Evolutionary conservation across 1,140 invertebrate species (phyloP), one percentile per base, ranked within the genome.

Genomic region (Callitettix versicolor): DNA sequence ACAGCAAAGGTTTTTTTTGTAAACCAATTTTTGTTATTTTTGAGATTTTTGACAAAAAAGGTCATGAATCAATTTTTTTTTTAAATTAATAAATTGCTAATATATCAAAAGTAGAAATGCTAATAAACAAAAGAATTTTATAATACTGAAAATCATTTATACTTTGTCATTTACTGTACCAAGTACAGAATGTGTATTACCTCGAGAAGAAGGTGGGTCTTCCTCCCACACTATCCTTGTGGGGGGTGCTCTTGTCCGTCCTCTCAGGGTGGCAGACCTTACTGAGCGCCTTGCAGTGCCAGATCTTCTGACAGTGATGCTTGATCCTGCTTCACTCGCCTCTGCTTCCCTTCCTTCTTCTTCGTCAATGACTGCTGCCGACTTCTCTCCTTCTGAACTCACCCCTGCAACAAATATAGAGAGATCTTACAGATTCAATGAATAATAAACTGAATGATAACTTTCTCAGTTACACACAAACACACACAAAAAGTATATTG

Each of bases 301-400:
- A 11, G n/a, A n/a, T 11, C 22, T 15, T 14, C n/a, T 34, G 2
- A 11, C 11, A 38, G 14, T 17, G 12, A 17, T 26, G 7, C 20
- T 26, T 3, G 34, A 15, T 30, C 36, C 48, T 15, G 69, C 70
- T 68, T 85, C 82, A 4, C 80, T 81, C 63, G 85, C 83, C 21
- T 80, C 75, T 9, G 79, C 79, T 57, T 85, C 83, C 63, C 84
- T 81, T 22, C 74, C 68, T 65, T 69, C 62, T 54, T 54, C 30
- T 34, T 51, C 43, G 43, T 58, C 77, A 56, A 76, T 75, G 12
- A 69, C 65, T 58, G 66, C 65, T 2, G 64, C 56, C 21, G 71
- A 67, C 57, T 82, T 81, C 61, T 82, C 79, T 41, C 76, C 76
- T 59, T 82, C 80, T 0, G 77, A 79, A 41, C 72, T 76, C 3